These are phyloP conservation scores for Synanthedon andrenaeformis DNA, from an alignment of 2,888 invertebrate species.

Conservation along the genomic window DNA sequence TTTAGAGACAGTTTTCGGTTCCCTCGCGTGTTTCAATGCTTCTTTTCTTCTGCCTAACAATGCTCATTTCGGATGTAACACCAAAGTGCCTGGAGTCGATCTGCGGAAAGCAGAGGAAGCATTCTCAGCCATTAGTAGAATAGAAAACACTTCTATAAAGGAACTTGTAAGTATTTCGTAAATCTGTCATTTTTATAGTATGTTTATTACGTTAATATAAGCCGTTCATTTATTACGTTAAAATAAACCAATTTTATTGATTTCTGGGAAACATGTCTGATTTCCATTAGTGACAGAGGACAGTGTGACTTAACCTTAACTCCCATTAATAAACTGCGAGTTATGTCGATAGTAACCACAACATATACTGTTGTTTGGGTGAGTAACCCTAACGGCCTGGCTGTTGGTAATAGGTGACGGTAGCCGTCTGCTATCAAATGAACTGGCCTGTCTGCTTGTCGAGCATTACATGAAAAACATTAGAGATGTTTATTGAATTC, in stretches of 20 bases:
- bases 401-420: too few relatives aligned
- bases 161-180: conserved; percentile 54
- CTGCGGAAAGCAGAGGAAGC: conserved; percentile 74
- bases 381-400: too few relatives aligned
- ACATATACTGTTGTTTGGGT: too few relatives aligned
- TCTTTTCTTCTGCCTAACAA: conserved; percentile 82
- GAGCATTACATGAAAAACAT: too few relatives aligned
- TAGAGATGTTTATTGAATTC: too few relatives aligned
- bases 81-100: conserved; percentile 85
- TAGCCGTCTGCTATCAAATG: too few relatives aligned
- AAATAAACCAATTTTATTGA: neutral
- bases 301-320: neutral
- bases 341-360: too few relatives aligned
- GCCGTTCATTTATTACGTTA: neutral
- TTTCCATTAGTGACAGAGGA: neutral
- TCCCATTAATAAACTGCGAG: too few relatives aligned
- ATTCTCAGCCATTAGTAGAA: conserved; percentile 77
- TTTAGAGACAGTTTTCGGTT: conserved; percentile 87
- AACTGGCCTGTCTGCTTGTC: too few relatives aligned
- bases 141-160: conserved; percentile 79
- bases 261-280: neutral
- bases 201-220: neutral
- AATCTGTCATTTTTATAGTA: neutral
- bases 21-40: conserved; percentile 86
- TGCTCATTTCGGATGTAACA: conserved; percentile 82